Conservation (phyloP, 2,888 invertebrate species). For the Hirtodrosophila cameraria region DNA sequence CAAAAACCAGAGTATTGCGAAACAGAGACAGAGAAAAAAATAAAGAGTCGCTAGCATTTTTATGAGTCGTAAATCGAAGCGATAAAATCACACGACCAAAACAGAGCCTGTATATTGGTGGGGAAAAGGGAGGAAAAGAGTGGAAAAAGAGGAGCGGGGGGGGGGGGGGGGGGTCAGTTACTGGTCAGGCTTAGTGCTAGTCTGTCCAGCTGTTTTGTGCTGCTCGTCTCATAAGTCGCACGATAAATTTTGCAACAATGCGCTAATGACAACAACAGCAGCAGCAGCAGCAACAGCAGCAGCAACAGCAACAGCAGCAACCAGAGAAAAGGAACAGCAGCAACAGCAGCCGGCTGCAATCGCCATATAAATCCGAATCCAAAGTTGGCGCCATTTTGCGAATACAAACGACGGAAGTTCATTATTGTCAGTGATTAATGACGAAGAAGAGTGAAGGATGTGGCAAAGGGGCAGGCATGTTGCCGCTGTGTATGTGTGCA, state of each 20-base stretch:
- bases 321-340: no score
- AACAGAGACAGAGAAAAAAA: conserved; percentile 1
- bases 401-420: conserved; percentile 81
- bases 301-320: conserved; percentile 15
- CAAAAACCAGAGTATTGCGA: conserved; percentile 19
- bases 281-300: background rate
- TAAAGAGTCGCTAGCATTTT: conserved; percentile 71
- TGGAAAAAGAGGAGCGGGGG: no score
- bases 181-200: conserved; percentile 21
- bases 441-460: conserved; percentile 42
- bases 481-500: conserved; percentile 48
- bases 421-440: conserved; percentile 83
- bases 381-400: conserved; percentile 61
- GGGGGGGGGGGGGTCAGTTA: no score
- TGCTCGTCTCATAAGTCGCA: conserved; percentile 70
- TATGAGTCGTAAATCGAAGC: conserved; percentile 81
- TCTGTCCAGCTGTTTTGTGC: conserved; percentile 37
- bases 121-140: no score
- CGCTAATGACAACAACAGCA: conserved; percentile 70
- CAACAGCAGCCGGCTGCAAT: conserved; percentile 24
- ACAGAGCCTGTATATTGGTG: conserved; percentile 52
- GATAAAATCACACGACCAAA: conserved; percentile 74
- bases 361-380: conserved; percentile 33
- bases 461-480: background rate
- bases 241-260: conserved; percentile 81